Conservation (phyloP, 2,113 vertebrate genomes). For the Oceanodroma tethys region DNA sequence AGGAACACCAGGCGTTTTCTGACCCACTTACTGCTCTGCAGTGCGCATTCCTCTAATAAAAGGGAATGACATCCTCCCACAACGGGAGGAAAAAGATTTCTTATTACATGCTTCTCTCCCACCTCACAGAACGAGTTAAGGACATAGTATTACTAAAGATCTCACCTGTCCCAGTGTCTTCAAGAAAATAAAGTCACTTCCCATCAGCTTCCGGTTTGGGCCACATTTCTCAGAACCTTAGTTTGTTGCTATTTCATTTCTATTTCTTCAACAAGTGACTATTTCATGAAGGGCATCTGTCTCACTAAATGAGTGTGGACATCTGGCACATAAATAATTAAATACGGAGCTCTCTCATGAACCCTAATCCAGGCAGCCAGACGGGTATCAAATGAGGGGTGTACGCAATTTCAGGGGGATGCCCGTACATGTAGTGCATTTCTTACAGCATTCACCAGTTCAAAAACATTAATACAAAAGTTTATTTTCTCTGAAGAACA, state of each 20-base stretch:
- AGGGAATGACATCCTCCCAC: not conserved
- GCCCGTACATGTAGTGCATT: rapidly evolving
- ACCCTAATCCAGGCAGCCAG: not conserved
- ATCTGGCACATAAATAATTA: not conserved
- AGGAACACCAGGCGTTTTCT: not conserved
- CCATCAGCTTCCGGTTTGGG: not conserved
- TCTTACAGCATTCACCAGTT: not conserved
- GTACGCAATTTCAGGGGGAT: not conserved
- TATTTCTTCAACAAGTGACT: not conserved
- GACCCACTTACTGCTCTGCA: not conserved
- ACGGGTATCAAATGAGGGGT: rapidly evolving
- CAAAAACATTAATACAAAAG: not conserved
- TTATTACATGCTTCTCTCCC: not conserved
- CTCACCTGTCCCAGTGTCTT: not conserved
- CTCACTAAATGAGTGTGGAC: not conserved
- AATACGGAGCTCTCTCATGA: rapidly evolving
- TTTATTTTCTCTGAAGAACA: conserved; percentile 34
- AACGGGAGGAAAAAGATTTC: not conserved
- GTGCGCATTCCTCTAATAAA: not conserved
- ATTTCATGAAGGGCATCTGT: not conserved
- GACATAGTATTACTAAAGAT: not conserved
- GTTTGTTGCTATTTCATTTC: not conserved
- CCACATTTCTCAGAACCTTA: not conserved
- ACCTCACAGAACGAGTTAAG: not conserved
- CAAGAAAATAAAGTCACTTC: not conserved